These are phyloP conservation scores for Trissolcus basalis DNA, from an alignment of 1,140 invertebrate species.

Conservation along the genomic window DNA sequence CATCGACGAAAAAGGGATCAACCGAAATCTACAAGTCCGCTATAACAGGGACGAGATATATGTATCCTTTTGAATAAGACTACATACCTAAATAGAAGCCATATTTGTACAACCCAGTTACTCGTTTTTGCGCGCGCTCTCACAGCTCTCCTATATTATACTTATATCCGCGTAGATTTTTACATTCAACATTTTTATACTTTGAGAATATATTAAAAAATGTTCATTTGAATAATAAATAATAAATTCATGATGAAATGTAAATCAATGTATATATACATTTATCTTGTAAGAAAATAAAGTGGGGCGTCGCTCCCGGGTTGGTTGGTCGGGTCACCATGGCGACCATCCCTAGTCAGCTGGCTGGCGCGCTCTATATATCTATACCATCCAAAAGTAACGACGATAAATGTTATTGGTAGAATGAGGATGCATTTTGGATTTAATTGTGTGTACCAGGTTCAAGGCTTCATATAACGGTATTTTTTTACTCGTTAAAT, in stretches of 20 bases:
- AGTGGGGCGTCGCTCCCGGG: constrained; percentile 70
- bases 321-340: constrained; percentile 68
- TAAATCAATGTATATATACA: too few relatives aligned
- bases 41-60: constrained; percentile 93
- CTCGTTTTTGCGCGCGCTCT: too few relatives aligned
- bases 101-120: constrained; percentile 61
- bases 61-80: constrained; percentile 90
- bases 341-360: constrained; percentile 73
- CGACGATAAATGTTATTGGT: too few relatives aligned
- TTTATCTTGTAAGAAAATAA: constrained; percentile 38
- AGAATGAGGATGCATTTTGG: too few relatives aligned
- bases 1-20: constrained; percentile 94
- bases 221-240: too few relatives aligned
- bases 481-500: too few relatives aligned
- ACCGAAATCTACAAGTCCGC: constrained; percentile 89
- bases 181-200: too few relatives aligned
- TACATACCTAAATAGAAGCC: constrained; percentile 12
- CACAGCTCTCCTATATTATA: neutral
- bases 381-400: too few relatives aligned
- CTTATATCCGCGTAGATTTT: neutral
- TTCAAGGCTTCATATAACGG: constrained; percentile 66
- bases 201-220: too few relatives aligned
- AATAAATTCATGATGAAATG: too few relatives aligned
- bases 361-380: constrained; percentile 66
- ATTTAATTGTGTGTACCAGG: too few relatives aligned